Conservation (phyloP, 2,113 vertebrate genomes). For the Paraplagusia blochii region DNA sequence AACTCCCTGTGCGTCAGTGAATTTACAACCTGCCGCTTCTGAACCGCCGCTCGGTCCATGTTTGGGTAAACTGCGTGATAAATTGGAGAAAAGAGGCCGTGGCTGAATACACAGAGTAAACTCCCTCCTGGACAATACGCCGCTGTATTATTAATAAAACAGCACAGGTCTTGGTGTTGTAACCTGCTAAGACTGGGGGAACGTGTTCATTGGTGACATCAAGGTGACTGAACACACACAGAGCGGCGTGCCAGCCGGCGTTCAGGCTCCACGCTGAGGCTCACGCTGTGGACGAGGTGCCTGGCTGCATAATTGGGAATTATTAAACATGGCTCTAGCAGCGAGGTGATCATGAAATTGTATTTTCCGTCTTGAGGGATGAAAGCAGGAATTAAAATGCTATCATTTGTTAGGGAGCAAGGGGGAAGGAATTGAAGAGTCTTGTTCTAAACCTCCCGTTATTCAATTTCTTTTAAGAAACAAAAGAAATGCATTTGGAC, state of each 20-base stretch:
- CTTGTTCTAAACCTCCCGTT: slow-evolving; percentile 67
- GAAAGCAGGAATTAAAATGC: slow-evolving; percentile 65
- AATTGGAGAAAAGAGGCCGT: slow-evolving; percentile 68
- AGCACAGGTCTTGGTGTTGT: slow-evolving; percentile 54
- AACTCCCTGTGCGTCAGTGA: slow-evolving; percentile 36
- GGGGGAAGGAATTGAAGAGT: slow-evolving; percentile 44
- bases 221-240: slow-evolving; percentile 74
- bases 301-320: slow-evolving; percentile 74
- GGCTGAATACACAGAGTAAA: slow-evolving; percentile 60
- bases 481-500: slow-evolving; percentile 73
- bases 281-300: slow-evolving; percentile 66
- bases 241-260: slow-evolving; percentile 54
- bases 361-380: slow-evolving; percentile 73
- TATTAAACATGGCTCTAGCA: slow-evolving; percentile 71
- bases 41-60: slow-evolving; percentile 53
- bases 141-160: slow-evolving; percentile 76
- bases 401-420: slow-evolving; percentile 54
- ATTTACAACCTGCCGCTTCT: slow-evolving; percentile 27
- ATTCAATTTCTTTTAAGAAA: slow-evolving; percentile 69
- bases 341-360: slow-evolving; percentile 71
- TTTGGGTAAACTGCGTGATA: slow-evolving; percentile 80
- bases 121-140: slow-evolving; percentile 71
- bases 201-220: slow-evolving; percentile 70
- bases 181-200: slow-evolving; percentile 68
- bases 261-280: slow-evolving; percentile 42